Conservation (phyloP, 1,140 invertebrate genomes). For the Zaprionus camerounensis region DNA sequence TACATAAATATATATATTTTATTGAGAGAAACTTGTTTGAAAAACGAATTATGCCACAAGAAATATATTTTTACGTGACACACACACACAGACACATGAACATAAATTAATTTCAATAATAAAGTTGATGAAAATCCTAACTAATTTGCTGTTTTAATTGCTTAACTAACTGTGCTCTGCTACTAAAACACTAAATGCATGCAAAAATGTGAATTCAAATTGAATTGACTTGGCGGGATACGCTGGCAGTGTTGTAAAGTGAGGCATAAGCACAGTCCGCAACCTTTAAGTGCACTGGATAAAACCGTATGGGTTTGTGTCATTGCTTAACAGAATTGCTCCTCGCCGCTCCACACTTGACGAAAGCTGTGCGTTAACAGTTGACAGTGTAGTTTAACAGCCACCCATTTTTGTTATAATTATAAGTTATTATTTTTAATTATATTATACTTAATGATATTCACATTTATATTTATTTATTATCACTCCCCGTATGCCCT, state of each 20-base stretch:
- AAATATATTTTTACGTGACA: conserved; percentile 72
- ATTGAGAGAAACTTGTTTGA: conserved; percentile 60
- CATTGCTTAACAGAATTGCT: not conserved
- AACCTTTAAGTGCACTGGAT: not conserved
- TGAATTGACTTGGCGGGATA: not conserved
- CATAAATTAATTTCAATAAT: conserved; percentile 56
- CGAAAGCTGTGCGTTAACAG: not conserved
- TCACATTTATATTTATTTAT: not conserved
- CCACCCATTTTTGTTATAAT: no score
- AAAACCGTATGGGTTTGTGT: not conserved
- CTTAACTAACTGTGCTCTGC: conserved; percentile 13
- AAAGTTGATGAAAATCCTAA: conserved; percentile 67
- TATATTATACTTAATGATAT: not conserved
- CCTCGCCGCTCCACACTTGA: not conserved
- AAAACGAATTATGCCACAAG: conserved; percentile 53
- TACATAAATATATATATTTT: conserved; percentile 64
- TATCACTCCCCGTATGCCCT: not conserved
- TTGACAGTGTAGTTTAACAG: not conserved
- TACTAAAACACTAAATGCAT: conserved; percentile 37
- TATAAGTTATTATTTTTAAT: not conserved
- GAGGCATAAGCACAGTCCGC: not conserved
- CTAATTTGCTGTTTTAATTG: conserved; percentile 64
- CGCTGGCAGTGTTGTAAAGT: not conserved
- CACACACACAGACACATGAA: conserved; percentile 22
- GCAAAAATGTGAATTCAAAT: conserved; percentile 2